phyloP scores from a whole-genome alignment of 2,113 vertebrate species.

The Pan troglodytes region DNA sequence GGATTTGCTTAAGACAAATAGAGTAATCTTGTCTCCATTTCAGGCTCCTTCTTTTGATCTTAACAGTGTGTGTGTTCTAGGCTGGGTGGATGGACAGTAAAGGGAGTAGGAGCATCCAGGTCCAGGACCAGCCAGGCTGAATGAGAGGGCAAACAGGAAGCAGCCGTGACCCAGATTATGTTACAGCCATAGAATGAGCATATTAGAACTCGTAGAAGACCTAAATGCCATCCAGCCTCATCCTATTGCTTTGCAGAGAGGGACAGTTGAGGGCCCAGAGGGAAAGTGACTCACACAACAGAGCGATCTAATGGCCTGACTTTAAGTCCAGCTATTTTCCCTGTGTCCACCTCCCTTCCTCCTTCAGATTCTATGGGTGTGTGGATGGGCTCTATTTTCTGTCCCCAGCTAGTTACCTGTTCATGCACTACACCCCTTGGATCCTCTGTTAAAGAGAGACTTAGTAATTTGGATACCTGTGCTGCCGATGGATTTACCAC shows the following conservation, averaged over 20 bases:
- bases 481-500: not conserved
- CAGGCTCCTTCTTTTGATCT: not conserved
- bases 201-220: not conserved
- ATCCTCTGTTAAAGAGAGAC: not conserved
- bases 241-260: not conserved
- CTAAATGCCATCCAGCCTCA: not conserved
- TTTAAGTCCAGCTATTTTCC: not conserved
- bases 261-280: not conserved
- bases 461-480: not conserved
- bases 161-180: not conserved
- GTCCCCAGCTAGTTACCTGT: not conserved
- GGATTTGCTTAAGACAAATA: not conserved
- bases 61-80: not conserved
- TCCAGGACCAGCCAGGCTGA: not conserved
- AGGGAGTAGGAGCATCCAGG: not conserved
- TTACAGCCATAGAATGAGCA: not conserved
- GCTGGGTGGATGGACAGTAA: not conserved
- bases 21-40: not conserved
- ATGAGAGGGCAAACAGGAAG: not conserved
- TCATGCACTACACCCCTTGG: rapidly evolving
- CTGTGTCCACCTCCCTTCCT: not conserved
- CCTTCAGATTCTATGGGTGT: not conserved
- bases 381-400: not conserved
- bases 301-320: not conserved
- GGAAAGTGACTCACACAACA: not conserved